Conservation (phyloP, 64 coral and sea anemone species). For the Stichodactyla helianthus region DNA sequence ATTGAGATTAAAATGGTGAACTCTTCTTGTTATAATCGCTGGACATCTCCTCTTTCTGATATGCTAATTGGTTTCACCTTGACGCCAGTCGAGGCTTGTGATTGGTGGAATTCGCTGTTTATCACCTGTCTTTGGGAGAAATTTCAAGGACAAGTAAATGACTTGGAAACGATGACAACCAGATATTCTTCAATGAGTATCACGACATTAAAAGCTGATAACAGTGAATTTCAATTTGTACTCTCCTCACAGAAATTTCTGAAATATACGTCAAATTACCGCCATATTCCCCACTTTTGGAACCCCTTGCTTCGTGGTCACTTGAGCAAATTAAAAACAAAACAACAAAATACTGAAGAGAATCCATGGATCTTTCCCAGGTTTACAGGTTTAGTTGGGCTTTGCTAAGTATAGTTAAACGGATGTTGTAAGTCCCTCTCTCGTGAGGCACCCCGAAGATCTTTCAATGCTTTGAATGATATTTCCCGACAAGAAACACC, state of each 20-base stretch:
- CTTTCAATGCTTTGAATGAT: no score
- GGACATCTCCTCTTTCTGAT: neutral
- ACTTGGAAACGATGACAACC: neutral
- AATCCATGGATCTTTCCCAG: no score
- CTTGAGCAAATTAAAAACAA: no score
- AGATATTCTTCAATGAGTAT: neutral
- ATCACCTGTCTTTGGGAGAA: conserved; percentile 2
- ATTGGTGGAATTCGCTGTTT: neutral
- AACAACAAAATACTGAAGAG: no score
- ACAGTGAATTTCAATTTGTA: neutral
- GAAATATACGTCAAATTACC: no score
- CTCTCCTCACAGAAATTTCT: neutral
- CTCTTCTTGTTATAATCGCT: neutral
- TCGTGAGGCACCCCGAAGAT: no score
- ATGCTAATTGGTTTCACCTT: neutral
- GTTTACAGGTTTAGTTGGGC: no score
- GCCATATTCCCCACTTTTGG: no score
- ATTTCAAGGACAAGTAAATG: neutral
- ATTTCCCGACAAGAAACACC: no score
- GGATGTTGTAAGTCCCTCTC: no score
- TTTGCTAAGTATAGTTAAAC: no score
- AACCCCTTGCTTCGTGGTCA: no score
- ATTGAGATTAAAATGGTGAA: neutral
- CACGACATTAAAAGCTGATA: neutral
- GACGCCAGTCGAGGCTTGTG: neutral